Percentiles rank a stretch among this genome's conserved stretches.
Conservation (phyloP, 23 tunicate species). For the Ascidia mentula region DNA sequence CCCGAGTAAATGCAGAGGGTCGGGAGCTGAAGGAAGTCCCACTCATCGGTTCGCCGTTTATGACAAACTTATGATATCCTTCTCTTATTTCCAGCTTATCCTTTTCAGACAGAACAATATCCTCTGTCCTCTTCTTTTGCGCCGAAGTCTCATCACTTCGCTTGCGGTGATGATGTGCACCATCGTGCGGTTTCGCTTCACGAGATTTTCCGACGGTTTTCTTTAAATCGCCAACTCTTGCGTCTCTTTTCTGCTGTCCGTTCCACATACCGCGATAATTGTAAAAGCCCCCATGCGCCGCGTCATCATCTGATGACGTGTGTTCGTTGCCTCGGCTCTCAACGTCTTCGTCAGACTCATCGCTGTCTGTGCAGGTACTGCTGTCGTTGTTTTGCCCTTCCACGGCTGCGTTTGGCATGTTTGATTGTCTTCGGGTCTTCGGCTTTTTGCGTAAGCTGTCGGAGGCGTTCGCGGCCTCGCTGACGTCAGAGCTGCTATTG, state of each 20-base stretch:
- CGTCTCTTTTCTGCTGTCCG: background rate
- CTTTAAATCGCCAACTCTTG: background rate
- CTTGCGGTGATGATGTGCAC: background rate
- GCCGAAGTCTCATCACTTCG: background rate
- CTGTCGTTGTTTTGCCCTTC: slow-evolving; percentile 19
- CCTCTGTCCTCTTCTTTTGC: slow-evolving; percentile 2
- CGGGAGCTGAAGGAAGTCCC: slow-evolving; percentile 28
- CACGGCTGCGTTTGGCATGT: background rate
- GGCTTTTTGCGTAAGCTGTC: background rate
- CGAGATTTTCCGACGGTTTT: background rate
- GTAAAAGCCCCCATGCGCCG: background rate
- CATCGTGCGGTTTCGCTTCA: background rate
- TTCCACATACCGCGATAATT: background rate
- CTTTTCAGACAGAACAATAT: background rate
- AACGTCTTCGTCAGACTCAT: slow-evolving; percentile 21
- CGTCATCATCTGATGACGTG: slow-evolving; percentile 12
- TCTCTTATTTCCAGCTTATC: slow-evolving; percentile 22
- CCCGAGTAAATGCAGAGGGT: background rate
- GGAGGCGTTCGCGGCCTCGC: background rate
- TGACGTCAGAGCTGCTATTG: slow-evolving; percentile 50
- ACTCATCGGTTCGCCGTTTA: slow-evolving; percentile 20
- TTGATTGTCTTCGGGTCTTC: background rate
- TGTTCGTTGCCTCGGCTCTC: slow-evolving; percentile 20
- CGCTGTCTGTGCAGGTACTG: slow-evolving; percentile 16
- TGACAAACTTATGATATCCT: slow-evolving; percentile 34